Evolutionary conservation across 2,797 vertebrate species (phyloP), one percentile per base, ranked within the genome.

Genomic region (Liparis tanakae): DNA sequence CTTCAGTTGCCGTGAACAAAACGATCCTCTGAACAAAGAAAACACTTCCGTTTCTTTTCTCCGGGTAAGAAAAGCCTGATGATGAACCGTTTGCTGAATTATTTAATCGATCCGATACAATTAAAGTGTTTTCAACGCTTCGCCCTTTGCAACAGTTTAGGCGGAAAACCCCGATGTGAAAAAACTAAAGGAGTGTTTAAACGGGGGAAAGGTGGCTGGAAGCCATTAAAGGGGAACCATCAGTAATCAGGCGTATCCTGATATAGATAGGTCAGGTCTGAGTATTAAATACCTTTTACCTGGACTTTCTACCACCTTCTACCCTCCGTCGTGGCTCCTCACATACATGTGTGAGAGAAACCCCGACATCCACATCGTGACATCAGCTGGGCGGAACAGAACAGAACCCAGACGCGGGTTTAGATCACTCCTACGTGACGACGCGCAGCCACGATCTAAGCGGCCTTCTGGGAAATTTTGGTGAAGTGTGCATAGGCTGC

Each of bases 1-100:
- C 51, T 51, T 55, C 53, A 55, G 25, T 36, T 36, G 20, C 22
- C 53, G 14, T 48, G 66, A 85, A 69, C 69, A 63, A 30, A 67
- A 77, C 7, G 7, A 68, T 72, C 36, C 7, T 60, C 63, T 17
- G n/a, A 68, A 64, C 65, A 75, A 85, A 77, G 46, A 78, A 66
- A 8, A 48, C 41, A 55, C 58, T 15, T 30, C 4, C 25, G 37
- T 61, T 58, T 48, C 54, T 36, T 50, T 46, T 66, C 46, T 54
- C 68, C 66, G 71, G 58, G 53, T 65, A 33, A 48, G 15, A 20
- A 48, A 14, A 57, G 4, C 25, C 57, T 25, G 53, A 15, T 30
- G 8, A 30, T 54, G 22, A 30, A 30, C 22, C 61, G 70, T 79
- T 67, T 63, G 60, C 18, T 88, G 71, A 82, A 87, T 81, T 80